Conservation (phyloP, 2,113 vertebrate species). For the Falcunculus frontatus region DNA sequence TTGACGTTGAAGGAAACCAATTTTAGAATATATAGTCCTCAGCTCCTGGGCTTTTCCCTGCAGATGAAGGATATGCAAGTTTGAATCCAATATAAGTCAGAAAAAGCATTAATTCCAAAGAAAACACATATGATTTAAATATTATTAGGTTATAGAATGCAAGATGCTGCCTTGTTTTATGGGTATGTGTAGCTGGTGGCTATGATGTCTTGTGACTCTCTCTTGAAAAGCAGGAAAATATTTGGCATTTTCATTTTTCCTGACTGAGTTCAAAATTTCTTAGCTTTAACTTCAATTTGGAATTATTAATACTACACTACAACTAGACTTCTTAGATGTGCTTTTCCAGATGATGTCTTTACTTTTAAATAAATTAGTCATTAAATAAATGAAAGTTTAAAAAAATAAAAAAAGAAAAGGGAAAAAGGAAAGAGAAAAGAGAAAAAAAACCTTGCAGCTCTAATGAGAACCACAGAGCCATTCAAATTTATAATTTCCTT, state of each 20-base stretch:
- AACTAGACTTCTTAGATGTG: background rate
- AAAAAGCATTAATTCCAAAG: background rate
- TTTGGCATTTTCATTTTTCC: background rate
- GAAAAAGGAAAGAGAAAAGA: background rate
- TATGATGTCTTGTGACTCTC: background rate
- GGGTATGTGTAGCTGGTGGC: background rate
- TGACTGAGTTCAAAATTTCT: background rate
- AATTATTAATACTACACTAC: background rate
- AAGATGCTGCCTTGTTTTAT: background rate
- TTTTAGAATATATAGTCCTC: background rate
- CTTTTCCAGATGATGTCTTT: background rate
- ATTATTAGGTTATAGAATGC: background rate
- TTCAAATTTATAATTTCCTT: background rate
- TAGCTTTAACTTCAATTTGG: background rate
- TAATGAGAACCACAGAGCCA: background rate
- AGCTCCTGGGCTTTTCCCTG: background rate
- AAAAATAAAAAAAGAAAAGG: background rate
- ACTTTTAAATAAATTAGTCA: background rate
- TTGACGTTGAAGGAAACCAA: background rate
- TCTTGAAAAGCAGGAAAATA: background rate
- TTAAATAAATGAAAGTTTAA: background rate
- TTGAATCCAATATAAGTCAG: background rate
- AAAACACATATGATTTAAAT: background rate
- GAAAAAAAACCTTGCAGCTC: rapidly evolving
- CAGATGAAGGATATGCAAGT: background rate